Conservation (phyloP, 1,140 invertebrate genomes). For the Neuroterus valhalla region DNA sequence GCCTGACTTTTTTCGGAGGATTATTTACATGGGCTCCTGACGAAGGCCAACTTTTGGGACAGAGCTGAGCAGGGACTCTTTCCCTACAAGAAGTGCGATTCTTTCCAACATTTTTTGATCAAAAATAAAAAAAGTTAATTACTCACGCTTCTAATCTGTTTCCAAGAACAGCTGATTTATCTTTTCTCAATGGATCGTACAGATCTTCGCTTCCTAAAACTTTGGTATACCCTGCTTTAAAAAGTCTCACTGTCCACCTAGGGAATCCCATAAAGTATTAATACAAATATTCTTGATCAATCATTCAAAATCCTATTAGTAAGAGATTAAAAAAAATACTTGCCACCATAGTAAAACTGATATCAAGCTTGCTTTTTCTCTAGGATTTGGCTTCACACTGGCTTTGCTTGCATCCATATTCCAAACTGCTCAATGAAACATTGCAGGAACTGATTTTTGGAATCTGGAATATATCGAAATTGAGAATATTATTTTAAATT, state of each 20-base stretch:
- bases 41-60: too few relatives aligned
- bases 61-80: too few relatives aligned
- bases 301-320: too few relatives aligned
- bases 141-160: constrained; percentile 76
- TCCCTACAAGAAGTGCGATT: too few relatives aligned
- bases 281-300: too few relatives aligned
- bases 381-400: constrained; percentile 48
- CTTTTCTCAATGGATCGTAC: constrained; percentile 74
- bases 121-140: not conserved
- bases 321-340: constrained; percentile 16
- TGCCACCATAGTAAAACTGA: constrained; percentile 54
- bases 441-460: not conserved
- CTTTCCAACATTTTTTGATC: not conserved
- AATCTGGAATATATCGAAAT: too few relatives aligned
- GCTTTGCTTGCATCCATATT: constrained; percentile 52
- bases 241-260: constrained; percentile 76
- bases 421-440: not conserved
- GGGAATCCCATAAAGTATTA: constrained; percentile 40
- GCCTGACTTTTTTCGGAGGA: too few relatives aligned
- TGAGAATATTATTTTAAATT: too few relatives aligned
- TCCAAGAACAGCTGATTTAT: constrained; percentile 74
- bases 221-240: constrained; percentile 76
- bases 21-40: too few relatives aligned
- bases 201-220: constrained; percentile 76
- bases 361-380: constrained; percentile 47